Evolutionary conservation across 2,797 vertebrate genomes (phyloP).

Genomic region (Phrynocephalus vlangalii): DNA sequence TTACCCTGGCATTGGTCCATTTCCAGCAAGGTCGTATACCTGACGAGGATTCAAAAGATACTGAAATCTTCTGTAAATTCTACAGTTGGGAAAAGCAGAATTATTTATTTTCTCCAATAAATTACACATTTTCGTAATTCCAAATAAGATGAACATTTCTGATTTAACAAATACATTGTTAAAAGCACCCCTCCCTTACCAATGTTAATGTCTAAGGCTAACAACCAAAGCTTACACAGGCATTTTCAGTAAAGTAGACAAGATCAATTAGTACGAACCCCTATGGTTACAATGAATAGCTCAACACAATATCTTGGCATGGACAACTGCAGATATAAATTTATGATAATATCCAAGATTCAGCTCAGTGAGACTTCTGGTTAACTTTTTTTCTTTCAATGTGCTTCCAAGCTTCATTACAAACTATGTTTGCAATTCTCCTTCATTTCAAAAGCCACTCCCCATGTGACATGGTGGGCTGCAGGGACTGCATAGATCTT

Average conservation of each 20-base stretch:
- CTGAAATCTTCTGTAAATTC: constrained; percentile 95
- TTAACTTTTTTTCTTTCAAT: not conserved
- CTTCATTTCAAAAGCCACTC: not conserved
- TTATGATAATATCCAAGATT: constrained; percentile 10
- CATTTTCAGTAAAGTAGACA: constrained; percentile 23
- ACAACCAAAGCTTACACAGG: not conserved
- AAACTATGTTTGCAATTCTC: not conserved
- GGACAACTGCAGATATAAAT: constrained; percentile 9
- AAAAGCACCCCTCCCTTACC: not conserved
- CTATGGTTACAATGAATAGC: constrained; percentile 8
- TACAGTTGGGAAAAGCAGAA: constrained; percentile 67
- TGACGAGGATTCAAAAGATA: constrained; percentile 95
- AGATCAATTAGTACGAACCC: constrained; percentile 16
- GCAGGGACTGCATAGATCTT: not conserved
- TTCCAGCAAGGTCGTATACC: constrained; percentile 93
- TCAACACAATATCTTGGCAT: not conserved
- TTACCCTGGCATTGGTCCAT: constrained; percentile 93
- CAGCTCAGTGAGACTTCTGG: not conserved
- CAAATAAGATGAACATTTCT: not conserved
- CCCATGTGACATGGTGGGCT: not conserved
- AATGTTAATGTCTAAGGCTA: constrained; percentile 16
- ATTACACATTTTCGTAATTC: not conserved
- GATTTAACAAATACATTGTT: not conserved
- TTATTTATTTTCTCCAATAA: constrained; percentile 41
- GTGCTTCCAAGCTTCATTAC: not conserved